Base-by-base conservation (phyloP, 2,113 vertebrate genomes). In the Malurus cyaneus region DNA sequence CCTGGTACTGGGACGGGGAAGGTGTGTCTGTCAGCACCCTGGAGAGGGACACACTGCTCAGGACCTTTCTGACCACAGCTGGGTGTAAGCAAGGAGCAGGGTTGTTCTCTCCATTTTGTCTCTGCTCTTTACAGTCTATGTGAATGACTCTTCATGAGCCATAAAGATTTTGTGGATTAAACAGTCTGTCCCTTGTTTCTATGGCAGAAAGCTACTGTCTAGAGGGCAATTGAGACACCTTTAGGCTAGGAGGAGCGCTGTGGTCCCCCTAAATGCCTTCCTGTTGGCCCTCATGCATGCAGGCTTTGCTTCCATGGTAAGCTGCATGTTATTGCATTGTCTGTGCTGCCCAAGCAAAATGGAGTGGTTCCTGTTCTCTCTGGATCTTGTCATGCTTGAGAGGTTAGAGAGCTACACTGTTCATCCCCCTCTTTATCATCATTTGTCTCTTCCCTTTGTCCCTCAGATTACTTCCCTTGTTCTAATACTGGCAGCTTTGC, bases 1-100 rank as follows among this genome's bases (percentile, higher is more conserved):
- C 12, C 0, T 0, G 16, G 6, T 13, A 36, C 32, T 2, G 14
- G 3, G 1, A 19, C 1, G 4, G 59, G 25, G 25, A 25, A 32
- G n/a, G 47, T 31, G 47, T 60, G 61, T 20, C 2, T 18, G 49
- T 92, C 77, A 91, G 81, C 90, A 92, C 85, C 79, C 50, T 90
- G 88, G 76, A 88, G 90, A 96, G 66, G 64, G 85, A 32, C 31
- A 1, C 0, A 0, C 19, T 10, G 14, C 81, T 85, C 53, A 61
- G 66, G 71, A 62, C 67, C 71, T 69, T 24, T 6, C 25, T 11
- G 36, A 7, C 57, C 11, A 2, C 4, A 4, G 41, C 44, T 42
- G 36, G 18, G 4, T 42, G 25, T 7, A 8, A 28, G 60, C 36
- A 18, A 25, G 26, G 20, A 46, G 13, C 2, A 8, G 34, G 26